Conservation (phyloP, 2,888 invertebrate genomes). For the Agapostemon virescens region DNA sequence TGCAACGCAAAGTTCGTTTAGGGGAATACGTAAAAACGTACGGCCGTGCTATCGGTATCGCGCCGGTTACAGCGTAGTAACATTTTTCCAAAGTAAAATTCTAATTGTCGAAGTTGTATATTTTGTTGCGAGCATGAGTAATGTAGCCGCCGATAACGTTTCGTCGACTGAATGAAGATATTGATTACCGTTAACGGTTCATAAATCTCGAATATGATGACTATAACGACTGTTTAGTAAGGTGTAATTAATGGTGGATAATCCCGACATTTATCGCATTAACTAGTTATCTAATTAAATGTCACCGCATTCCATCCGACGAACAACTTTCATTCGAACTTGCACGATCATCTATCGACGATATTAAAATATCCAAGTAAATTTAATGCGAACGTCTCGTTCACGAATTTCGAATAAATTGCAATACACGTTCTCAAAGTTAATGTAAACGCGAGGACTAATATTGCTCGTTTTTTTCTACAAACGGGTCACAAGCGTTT, state of each 20-base stretch:
- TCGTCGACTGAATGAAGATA: background rate
- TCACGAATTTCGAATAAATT: background rate
- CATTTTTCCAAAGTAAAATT: slow-evolving; percentile 36
- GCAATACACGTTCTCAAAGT: background rate
- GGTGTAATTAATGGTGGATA: background rate
- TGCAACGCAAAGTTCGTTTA: slow-evolving; percentile 12
- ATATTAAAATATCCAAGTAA: background rate
- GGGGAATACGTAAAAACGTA: slow-evolving; percentile 29
- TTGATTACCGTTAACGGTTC: background rate
- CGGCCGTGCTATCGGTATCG: slow-evolving; percentile 29
- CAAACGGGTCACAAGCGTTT: slow-evolving; percentile 14
- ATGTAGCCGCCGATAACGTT: background rate
- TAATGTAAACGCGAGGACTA: background rate
- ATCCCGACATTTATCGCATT: background rate
- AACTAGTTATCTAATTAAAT: slow-evolving; percentile 5
- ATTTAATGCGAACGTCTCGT: background rate
- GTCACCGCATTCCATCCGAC: background rate
- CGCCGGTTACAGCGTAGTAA: slow-evolving; percentile 29
- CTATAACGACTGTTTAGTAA: too few relatives aligned
- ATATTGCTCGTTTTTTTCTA: background rate
- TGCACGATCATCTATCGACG: background rate
- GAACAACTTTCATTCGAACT: background rate
- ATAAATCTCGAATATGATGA: background rate
- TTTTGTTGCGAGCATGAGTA: slow-evolving; percentile 20
- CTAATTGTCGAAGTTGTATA: slow-evolving; percentile 21